Evolutionary conservation across 64 coral and sea anemone species (phyloP), one percentile per base, ranked within the genome.

Genomic region (Pachyseris speciosa): DNA sequence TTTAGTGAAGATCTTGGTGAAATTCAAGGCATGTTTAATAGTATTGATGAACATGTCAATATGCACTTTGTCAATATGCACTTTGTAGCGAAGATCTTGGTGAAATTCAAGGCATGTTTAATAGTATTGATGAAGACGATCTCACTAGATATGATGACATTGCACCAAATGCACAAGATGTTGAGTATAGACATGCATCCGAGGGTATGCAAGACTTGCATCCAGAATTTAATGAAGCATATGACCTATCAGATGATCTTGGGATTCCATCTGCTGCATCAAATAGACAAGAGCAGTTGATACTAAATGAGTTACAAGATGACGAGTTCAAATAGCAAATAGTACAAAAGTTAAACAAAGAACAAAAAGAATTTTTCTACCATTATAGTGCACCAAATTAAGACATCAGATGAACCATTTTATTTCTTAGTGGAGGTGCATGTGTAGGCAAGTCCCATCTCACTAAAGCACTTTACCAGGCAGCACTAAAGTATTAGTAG

Each of bases 351-450:
- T 38, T 77, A 47, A 77, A 77, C 15, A 45, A 77, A 40, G 39
- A 77, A 31, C 73, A 77, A 77, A 77, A 77, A 77, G 0, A 45
- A 77, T 68, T 68, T 68, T 68, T 68, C 51, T 68, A 68, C 30
- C 65, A 68, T 68, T n/a, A 47, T 77, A 26, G 29, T 77, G 39
- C 73, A 77, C 45, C 73, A 27, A 8, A 25, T 77, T 77, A 48
- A 77, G 39, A 77, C 73, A 47, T 48, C 73, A 27, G 73, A 44
- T 47, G 19, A n/a, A n/a, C 65, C 40, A 75, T 77, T 77, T 47
- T 77, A 77, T 77, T 77, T 47, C 73, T 77, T 47, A 47, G 39
- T 77, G 73, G 73, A 43, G 73, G 73, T 47, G 73, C 73, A 4
- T 37, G 73, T 47, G 39, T 77, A 47, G 73, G 73, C 41, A 77